Base-by-base conservation (phyloP, 2,113 vertebrate genomes). In the Corvus cornix region DNA sequence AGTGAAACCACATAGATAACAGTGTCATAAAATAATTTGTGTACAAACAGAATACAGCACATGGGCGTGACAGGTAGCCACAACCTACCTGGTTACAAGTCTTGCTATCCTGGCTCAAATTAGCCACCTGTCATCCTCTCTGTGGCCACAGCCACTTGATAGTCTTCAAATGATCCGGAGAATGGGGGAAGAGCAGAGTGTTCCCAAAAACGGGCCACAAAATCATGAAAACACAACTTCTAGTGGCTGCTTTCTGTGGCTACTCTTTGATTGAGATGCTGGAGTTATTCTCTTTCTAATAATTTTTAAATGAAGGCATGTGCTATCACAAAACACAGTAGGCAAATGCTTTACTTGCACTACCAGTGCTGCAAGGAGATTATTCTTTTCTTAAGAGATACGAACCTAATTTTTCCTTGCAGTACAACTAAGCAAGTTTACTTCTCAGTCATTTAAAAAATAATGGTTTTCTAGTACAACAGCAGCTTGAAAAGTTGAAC, bases 191-290 rank as follows among this genome's bases (percentile, higher is more conserved):
- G 11, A 59, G n/a, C 6, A 70, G 51, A 67, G 10, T 66, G 43
- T 5, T 64, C 35, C 52, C 4, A 1, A 59, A 55, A 75, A 27
- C 0, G 0, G 24, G 18, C 43, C 43, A 37, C 13, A 64, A 59
- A 83, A 73, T 49, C 49, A 39, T 0, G 1, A 70, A 84, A 46
- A 7, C 11, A n/a, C 11, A 39, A 30, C 13, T 35, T 33, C 52
- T 15, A 62, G 49, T 11, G n/a, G 23, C 41, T 78, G 15, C 48
- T 67, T 13, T 43, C 63, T 35, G 46, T 51, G 52, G 28, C 4
- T 39, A 17, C 14, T 66, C 24, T 23, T 6, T 39, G 56, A 49
- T 0, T 21, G 26, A 66, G 24, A 59, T 35, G 7, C 15, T 62
- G 44, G 21, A 44, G 18, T 31, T 68, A 43, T 2, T 44, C 19